A percentile compares a stretch with the other conserved stretches of the same genome.
Evolutionary conservation across 2,797 vertebrate species (phyloP).

Genomic region (Orestias chungarensis): DNA sequence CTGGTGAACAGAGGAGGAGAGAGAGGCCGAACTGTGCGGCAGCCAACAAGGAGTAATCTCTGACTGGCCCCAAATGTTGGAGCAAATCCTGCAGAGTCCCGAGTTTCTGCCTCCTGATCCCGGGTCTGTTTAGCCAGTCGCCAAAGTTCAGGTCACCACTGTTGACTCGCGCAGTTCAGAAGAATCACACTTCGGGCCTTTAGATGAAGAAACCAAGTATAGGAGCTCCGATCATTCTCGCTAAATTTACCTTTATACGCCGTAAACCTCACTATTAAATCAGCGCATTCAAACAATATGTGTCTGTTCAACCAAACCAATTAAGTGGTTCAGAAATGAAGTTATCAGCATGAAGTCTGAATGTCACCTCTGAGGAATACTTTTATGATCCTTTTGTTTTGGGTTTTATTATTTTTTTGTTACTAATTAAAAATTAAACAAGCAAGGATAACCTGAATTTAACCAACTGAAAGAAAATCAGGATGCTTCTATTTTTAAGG

Average conservation of each 20-base stretch:
- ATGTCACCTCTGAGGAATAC: neutral
- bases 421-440: neutral
- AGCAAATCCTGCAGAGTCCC: conserved; percentile 74
- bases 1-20: conserved; percentile 80
- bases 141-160: conserved; percentile 19
- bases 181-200: conserved; percentile 2
- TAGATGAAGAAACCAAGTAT: neutral
- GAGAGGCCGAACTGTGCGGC: conserved; percentile 72
- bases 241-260: neutral
- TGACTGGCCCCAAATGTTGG: conserved; percentile 86
- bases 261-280: neutral
- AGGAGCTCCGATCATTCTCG: neutral
- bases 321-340: neutral
- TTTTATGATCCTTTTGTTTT: neutral
- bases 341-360: neutral
- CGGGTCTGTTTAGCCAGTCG: conserved; percentile 27
- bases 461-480: too few species aligned
- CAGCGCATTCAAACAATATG: neutral
- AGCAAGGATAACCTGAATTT: neutral
- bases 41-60: conserved; percentile 88
- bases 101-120: conserved; percentile 78
- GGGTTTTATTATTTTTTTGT: neutral
- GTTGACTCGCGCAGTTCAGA: conserved; percentile 9
- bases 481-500: too few species aligned
- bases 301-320: too few species aligned